A percentile compares a stretch with the other conserved stretches of the same genome.
Conservation (phyloP, 1,140 invertebrate genomes). For the Sinonovacula constricta region DNA sequence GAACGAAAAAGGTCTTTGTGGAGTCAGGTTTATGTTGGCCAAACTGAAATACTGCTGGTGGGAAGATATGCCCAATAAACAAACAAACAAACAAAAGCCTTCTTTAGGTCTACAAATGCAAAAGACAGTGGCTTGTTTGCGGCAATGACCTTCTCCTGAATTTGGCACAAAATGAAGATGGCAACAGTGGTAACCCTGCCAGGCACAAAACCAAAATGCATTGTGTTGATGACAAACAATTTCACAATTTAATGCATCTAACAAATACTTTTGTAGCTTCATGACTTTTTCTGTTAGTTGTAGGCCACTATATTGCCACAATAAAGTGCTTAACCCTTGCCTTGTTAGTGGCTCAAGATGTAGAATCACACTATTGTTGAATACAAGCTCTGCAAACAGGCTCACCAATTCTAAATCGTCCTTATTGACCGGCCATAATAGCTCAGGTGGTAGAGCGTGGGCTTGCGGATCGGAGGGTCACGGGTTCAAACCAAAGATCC, state of each 20-base stretch:
- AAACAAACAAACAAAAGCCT: no score
- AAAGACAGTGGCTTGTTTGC: slow-evolving; percentile 12
- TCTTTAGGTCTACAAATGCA: slow-evolving; percentile 14
- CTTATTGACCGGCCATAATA: no score
- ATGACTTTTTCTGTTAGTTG: slow-evolving; percentile 11
- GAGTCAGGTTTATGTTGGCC: no score
- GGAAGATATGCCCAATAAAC: no score
- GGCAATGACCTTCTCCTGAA: slow-evolving; percentile 13
- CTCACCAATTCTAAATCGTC: slow-evolving; percentile 19
- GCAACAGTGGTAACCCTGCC: slow-evolving; percentile 23
- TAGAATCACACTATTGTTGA: slow-evolving; percentile 25
- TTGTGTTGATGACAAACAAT: no score
- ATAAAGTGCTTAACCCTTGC: slow-evolving; percentile 16
- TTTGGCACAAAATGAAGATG: slow-evolving; percentile 6
- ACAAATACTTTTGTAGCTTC: slow-evolving; percentile 24
- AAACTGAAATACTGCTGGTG: no score
- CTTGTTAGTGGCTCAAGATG: slow-evolving; percentile 32
- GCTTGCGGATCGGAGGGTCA: no score
- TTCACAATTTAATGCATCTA: slow-evolving; percentile 6
- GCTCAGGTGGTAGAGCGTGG: no score
- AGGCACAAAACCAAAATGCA: no score
- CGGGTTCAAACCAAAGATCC: no score
- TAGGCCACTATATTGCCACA: not conserved
- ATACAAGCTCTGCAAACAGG: slow-evolving; percentile 3
- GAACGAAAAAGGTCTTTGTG: no score